phyloP scores from a whole-genome alignment of 2,113 vertebrate genomes.

The Calypte anna region DNA sequence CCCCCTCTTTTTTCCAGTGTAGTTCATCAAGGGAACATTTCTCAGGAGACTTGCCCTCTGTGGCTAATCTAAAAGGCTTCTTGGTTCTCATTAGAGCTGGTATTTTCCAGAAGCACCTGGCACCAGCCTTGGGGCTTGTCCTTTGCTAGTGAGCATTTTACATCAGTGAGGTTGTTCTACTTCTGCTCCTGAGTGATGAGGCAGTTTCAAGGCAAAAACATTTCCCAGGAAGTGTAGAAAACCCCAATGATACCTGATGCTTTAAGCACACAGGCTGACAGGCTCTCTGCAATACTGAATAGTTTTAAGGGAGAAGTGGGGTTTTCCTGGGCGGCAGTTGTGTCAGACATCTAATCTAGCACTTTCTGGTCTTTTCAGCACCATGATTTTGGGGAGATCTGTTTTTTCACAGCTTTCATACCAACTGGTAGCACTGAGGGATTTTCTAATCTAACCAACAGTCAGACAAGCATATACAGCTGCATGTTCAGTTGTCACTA shows the following conservation, averaged over 20 bases:
- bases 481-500: neutral
- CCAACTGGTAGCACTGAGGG: neutral
- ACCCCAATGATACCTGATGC: neutral
- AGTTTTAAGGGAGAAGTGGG: neutral
- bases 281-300: neutral
- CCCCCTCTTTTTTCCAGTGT: neutral
- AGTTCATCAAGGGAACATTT: neutral
- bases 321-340: neutral
- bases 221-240: neutral
- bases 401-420: neutral
- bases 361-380: neutral
- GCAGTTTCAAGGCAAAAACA: neutral
- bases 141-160: neutral
- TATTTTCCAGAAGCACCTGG: neutral
- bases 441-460: neutral
- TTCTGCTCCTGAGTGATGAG: neutral
- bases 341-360: neutral
- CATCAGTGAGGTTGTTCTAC: rapidly evolving
- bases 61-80: neutral
- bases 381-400: neutral
- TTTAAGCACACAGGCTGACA: neutral
- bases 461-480: neutral
- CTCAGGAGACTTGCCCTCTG: neutral
- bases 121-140: rapidly evolving
- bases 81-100: neutral